Evolutionary conservation across 2,888 invertebrate genomes (phyloP).

Genomic region (Sesamia inferens): DNA sequence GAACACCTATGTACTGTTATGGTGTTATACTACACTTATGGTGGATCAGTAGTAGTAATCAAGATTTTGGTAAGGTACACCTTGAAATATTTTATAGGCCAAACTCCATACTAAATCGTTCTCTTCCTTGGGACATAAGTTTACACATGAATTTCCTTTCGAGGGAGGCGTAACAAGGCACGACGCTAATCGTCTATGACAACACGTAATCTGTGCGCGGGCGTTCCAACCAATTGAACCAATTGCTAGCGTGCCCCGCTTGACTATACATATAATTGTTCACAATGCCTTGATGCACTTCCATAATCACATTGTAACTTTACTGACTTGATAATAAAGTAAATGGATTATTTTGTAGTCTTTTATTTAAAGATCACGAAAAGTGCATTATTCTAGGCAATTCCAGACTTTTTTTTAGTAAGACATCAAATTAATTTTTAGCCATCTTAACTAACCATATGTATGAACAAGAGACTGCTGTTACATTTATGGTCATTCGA

Average conservation of each 20-base stretch:
- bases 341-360: background rate
- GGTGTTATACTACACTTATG: too few relatives aligned
- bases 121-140: background rate
- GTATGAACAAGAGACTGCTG: background rate
- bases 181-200: slow-evolving; percentile 49
- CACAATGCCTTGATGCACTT: slow-evolving; percentile 40
- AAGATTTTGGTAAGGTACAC: background rate
- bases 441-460: background rate
- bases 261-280: slow-evolving; percentile 51
- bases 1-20: background rate
- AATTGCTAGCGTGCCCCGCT: slow-evolving; percentile 49
- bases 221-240: slow-evolving; percentile 48
- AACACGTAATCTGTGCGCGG: slow-evolving; percentile 42
- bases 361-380: background rate
- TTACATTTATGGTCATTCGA: background rate
- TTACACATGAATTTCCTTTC: slow-evolving; percentile 15
- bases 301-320: slow-evolving; percentile 38
- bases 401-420: background rate
- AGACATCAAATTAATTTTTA: background rate
- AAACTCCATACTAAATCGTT: background rate
- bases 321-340: slow-evolving; percentile 27
- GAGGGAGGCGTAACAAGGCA: slow-evolving; percentile 35
- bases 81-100: background rate
- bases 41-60: background rate
- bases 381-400: background rate